phyloP scores from a whole-genome alignment of 2,888 invertebrate genomes.

The Lepidonotus clava region DNA sequence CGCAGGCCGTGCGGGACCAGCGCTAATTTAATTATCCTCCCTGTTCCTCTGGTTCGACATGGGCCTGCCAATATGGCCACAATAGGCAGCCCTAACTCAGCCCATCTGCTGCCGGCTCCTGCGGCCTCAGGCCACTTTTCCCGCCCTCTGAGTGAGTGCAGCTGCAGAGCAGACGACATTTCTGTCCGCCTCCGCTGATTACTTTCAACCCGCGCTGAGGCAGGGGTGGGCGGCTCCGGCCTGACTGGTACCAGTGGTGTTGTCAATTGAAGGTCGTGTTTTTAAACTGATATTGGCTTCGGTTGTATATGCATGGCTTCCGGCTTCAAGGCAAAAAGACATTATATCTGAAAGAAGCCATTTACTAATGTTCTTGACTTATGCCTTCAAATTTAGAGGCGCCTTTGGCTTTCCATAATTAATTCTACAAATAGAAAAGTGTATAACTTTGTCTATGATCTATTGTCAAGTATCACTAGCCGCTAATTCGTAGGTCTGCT shows the following conservation, averaged over 20 bases:
- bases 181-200: not conserved
- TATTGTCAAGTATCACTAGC: too few species aligned
- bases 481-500: too few species aligned
- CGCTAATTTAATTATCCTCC: constrained; percentile 15
- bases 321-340: too few species aligned
- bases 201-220: not conserved
- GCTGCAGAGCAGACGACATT: constrained; percentile 5
- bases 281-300: not conserved
- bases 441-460: too few species aligned
- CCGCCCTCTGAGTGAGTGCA: not conserved
- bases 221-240: not conserved
- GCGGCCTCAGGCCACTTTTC: not conserved
- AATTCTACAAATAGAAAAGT: too few species aligned
- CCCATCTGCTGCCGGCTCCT: not conserved
- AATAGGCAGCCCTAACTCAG: constrained; percentile 17
- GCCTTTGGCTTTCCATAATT: too few species aligned
- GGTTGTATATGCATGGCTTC: too few species aligned
- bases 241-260: not conserved
- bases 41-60: constrained; percentile 9
- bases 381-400: too few species aligned
- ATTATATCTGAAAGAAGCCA: too few species aligned
- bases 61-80: constrained; percentile 22
- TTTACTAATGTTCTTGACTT: too few species aligned
- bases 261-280: not conserved
- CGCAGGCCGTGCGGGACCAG: not conserved